Evolutionary conservation across 2,797 vertebrate genomes (phyloP), one percentile per base, ranked within the genome.

Genomic region (Crenuchus spilurus): DNA sequence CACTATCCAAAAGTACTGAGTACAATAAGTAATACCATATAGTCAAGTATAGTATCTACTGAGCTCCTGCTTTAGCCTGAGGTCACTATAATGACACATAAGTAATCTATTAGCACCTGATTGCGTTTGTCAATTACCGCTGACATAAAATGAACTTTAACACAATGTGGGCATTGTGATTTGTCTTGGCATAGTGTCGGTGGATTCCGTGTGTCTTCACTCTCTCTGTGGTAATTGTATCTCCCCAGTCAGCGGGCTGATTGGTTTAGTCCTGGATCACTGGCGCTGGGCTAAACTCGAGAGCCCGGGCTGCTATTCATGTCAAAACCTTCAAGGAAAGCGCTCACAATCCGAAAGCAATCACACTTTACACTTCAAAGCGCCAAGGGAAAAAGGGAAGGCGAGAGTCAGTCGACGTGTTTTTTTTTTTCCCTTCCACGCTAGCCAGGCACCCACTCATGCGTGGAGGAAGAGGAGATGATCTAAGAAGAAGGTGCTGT

Each of bases 291-390:
- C 85, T 90, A 91, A 91, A 93, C 87, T 87, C 89, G 88, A 93
- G 90, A 91, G 86, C 86, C 81, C 82, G 77, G 87, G 83, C 87
- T 87, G 90, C 92, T 92, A 92, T 92, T 93, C 90, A 93, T 92
- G 92, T 92, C 92, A 90, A 90, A 89, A 85, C 82, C 90, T 93
- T 91, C 90, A 91, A 92, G 88, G 84, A 90, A 88, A 88, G 88
- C 88, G 60, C 85, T 88, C 85, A 82, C 87, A 84, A 89, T 92
- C 90, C 92, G 89, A 90, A 84, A 85, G 90, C 92, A 93, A 94
- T 94, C 93, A 93, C 90, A 93, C 92, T 93, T 92, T 84, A 93
- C 86, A 94, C 92, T 92, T 94, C 93, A 94, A 94, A 95, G 93
- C 87, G 76, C 74, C 81, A 85, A 74, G 49, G 83, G 86, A 86